Conservation (phyloP, 2,888 invertebrate genomes). For the Sesia apiformis region DNA sequence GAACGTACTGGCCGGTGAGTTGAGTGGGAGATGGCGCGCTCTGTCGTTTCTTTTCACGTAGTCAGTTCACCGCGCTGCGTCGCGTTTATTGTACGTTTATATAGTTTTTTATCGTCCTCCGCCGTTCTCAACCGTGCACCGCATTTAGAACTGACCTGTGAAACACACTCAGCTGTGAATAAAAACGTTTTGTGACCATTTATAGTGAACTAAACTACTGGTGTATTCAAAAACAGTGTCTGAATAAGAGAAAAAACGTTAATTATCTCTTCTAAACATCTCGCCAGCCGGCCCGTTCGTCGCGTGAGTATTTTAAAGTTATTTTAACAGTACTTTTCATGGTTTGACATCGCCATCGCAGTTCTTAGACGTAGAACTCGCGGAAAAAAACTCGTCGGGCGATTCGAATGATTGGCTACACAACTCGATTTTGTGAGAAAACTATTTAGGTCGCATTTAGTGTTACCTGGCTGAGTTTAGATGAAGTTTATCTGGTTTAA, state of each 20-base stretch:
- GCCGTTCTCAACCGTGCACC: slow-evolving; percentile 18
- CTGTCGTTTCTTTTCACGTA: slow-evolving; percentile 12
- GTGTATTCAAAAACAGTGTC: slow-evolving; percentile 29
- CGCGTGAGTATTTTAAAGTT: slow-evolving; percentile 59
- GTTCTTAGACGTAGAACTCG: slow-evolving; percentile 37
- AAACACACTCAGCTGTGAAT: slow-evolving; percentile 31
- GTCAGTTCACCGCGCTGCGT: slow-evolving; percentile 50
- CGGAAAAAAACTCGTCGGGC: slow-evolving; percentile 48
- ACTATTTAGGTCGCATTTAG: slow-evolving; percentile 33
- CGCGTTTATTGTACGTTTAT: slow-evolving; percentile 21
- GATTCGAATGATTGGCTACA: slow-evolving; percentile 28
- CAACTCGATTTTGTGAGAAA: slow-evolving; percentile 20
- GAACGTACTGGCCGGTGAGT: slow-evolving; percentile 21
- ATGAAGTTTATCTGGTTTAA: slow-evolving; percentile 5
- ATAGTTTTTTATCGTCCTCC: slow-evolving; percentile 4
- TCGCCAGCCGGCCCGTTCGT: slow-evolving; percentile 27
- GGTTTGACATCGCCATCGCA: slow-evolving; percentile 36
- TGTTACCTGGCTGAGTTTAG: slow-evolving; percentile 22
- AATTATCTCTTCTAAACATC: slow-evolving; percentile 37
- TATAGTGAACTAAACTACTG: slow-evolving; percentile 36
- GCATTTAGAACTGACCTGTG: slow-evolving; percentile 41
- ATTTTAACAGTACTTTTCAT: slow-evolving; percentile 65
- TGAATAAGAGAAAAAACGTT: slow-evolving; percentile 20
- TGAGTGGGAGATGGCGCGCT: slow-evolving; percentile 25
- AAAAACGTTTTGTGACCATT: slow-evolving; percentile 34